phyloP scores from a whole-genome alignment of 2,888 invertebrate species.

The Corbicula japonica region DNA sequence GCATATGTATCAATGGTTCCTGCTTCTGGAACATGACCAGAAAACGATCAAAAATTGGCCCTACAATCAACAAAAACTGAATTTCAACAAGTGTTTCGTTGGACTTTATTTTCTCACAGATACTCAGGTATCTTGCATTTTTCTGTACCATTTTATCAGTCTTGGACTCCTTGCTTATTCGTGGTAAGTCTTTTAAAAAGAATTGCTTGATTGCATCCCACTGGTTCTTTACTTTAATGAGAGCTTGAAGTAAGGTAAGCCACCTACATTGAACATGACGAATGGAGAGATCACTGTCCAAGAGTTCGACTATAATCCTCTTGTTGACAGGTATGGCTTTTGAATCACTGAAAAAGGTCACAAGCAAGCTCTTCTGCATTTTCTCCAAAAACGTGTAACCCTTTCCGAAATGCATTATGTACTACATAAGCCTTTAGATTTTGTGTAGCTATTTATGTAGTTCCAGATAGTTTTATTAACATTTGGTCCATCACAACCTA shows the following conservation, averaged over 20 bases:
- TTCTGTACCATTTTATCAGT: slow-evolving; percentile 16
- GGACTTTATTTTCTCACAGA: slow-evolving; percentile 24
- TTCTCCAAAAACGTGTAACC: slow-evolving; percentile 32
- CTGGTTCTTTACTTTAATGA: not conserved
- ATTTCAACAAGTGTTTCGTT: slow-evolving; percentile 8
- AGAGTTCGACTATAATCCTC: slow-evolving; percentile 27
- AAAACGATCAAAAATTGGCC: slow-evolving; percentile 20
- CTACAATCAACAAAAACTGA: slow-evolving; percentile 14
- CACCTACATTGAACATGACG: slow-evolving; percentile 45
- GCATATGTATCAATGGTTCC: slow-evolving; percentile 27
- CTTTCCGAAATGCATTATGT: slow-evolving; percentile 36
- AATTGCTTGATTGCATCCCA: slow-evolving; percentile 28
- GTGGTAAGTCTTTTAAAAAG: slow-evolving; percentile 24
- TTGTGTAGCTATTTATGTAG: not conserved
- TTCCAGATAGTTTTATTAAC: slow-evolving; percentile 37
- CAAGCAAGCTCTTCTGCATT: slow-evolving; percentile 25
- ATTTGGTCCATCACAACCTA: slow-evolving; percentile 37
- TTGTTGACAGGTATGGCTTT: slow-evolving; percentile 20
- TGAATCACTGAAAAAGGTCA: slow-evolving; percentile 47
- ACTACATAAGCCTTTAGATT: slow-evolving; percentile 25
- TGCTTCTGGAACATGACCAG: slow-evolving; percentile 28
- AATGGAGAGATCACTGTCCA: slow-evolving; percentile 25
- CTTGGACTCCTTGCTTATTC: slow-evolving; percentile 10
- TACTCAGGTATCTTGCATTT: slow-evolving; percentile 32
- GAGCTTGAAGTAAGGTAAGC: slow-evolving; percentile 38